These are phyloP conservation scores for Spicauda simplicius DNA, from an alignment of 2,888 invertebrate genomes.

Conservation along the genomic window DNA sequence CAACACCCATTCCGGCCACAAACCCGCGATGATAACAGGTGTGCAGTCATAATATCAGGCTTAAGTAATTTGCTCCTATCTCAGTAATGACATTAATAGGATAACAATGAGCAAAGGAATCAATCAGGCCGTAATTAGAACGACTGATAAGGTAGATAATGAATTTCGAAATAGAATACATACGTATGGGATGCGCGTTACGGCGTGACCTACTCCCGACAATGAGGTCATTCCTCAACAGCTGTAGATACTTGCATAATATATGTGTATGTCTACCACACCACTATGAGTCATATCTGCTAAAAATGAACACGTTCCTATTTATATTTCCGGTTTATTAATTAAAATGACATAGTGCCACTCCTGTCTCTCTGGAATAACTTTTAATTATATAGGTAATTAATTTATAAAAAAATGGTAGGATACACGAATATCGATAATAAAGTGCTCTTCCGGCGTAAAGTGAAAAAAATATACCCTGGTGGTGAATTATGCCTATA, in stretches of 20 bases:
- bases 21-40: not conserved
- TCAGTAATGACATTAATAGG: not conserved
- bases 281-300: slow-evolving; percentile 11
- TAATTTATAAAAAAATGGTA: not conserved
- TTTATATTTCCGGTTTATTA: slow-evolving; percentile 10
- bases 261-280: slow-evolving; percentile 6
- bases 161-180: slow-evolving; percentile 7
- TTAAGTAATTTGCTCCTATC: not conserved
- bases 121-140: not conserved
- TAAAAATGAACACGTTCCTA: slow-evolving; percentile 3
- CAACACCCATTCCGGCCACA: too few species aligned
- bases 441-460: not conserved
- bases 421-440: not conserved
- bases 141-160: not conserved
- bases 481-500: too few species aligned
- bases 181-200: slow-evolving; percentile 6
- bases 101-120: slow-evolving; percentile 2
- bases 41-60: not conserved
- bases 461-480: too few species aligned
- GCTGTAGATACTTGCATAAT: not conserved
- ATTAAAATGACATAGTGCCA: not conserved
- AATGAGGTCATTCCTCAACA: slow-evolving; percentile 11
- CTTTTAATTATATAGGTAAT: not conserved
- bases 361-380: not conserved
- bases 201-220: slow-evolving; percentile 17